phyloP scores from a whole-genome alignment of 2,113 vertebrate species.

The Anoura caudifer region DNA sequence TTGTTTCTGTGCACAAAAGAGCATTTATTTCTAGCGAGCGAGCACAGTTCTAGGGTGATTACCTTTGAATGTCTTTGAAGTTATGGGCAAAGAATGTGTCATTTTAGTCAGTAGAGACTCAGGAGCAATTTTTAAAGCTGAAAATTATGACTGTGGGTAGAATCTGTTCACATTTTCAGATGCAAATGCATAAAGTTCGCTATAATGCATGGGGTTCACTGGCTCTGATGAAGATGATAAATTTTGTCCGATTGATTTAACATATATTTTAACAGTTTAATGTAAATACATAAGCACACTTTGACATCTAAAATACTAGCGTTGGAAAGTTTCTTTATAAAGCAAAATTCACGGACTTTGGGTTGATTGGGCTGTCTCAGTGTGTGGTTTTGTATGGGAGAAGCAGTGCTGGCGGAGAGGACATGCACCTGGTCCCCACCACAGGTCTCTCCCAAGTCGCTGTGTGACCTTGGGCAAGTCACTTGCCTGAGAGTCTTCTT shows the following conservation, averaged over 20 bases:
- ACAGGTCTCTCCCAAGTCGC: background rate
- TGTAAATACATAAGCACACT: background rate
- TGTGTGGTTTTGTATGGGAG: background rate
- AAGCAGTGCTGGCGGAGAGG: background rate
- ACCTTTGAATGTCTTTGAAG: background rate
- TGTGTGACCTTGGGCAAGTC: background rate
- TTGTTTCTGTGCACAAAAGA: background rate
- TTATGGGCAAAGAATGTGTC: background rate
- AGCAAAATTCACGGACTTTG: background rate
- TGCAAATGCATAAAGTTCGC: background rate
- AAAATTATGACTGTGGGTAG: background rate
- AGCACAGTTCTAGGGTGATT: background rate
- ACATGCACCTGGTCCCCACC: background rate
- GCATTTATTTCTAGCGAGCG: background rate
- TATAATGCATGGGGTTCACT: background rate
- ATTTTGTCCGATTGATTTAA: background rate
- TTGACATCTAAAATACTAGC: background rate
- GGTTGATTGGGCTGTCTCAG: background rate
- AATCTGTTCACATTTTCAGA: background rate
- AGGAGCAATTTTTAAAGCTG: constrained; percentile 17
- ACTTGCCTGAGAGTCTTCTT: background rate
- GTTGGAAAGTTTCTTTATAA: constrained; percentile 4
- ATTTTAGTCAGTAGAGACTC: background rate
- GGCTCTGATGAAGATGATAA: background rate
- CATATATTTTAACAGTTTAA: background rate